phyloP scores from a whole-genome alignment of 2,113 vertebrate genomes.

The Neodon shergylaensis region DNA sequence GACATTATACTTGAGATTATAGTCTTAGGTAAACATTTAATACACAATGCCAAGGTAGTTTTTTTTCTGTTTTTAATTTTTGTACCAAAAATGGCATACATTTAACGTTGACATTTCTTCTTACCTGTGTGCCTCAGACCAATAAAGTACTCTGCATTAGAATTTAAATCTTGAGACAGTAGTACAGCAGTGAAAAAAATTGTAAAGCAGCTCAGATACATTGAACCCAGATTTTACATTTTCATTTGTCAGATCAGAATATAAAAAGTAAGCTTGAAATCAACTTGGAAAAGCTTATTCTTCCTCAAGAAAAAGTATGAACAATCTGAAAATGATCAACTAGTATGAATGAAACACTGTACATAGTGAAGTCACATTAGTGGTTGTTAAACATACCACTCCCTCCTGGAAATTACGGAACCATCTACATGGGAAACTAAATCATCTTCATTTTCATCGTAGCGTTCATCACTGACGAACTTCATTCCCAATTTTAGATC shows the following conservation, averaged over 20 bases:
- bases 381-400: constrained; percentile 96
- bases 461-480: constrained; percentile 93
- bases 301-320: constrained; percentile 86
- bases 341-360: constrained; percentile 83
- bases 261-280: constrained; percentile 85
- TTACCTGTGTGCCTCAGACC: constrained; percentile 85
- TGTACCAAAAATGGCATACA: constrained; percentile 78
- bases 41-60: constrained; percentile 81
- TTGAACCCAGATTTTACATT: constrained; percentile 84
- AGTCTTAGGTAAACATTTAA: constrained; percentile 81
- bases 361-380: constrained; percentile 81
- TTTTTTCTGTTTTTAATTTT: constrained; percentile 76
- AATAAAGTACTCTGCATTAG: constrained; percentile 87
- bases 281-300: constrained; percentile 89
- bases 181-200: constrained; percentile 87
- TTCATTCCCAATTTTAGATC: constrained; percentile 92
- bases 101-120: constrained; percentile 81
- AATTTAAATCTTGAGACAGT: constrained; percentile 89
- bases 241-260: constrained; percentile 85
- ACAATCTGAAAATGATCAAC: constrained; percentile 88
- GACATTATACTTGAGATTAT: constrained; percentile 75
- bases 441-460: constrained; percentile 94
- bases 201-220: constrained; percentile 86
- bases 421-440: constrained; percentile 98
- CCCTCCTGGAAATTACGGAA: constrained; percentile 97